Evolutionary conservation across 2,797 vertebrate genomes (phyloP), one percentile per base, ranked within the genome.

Genomic region (Halcyon chelicuti): DNA sequence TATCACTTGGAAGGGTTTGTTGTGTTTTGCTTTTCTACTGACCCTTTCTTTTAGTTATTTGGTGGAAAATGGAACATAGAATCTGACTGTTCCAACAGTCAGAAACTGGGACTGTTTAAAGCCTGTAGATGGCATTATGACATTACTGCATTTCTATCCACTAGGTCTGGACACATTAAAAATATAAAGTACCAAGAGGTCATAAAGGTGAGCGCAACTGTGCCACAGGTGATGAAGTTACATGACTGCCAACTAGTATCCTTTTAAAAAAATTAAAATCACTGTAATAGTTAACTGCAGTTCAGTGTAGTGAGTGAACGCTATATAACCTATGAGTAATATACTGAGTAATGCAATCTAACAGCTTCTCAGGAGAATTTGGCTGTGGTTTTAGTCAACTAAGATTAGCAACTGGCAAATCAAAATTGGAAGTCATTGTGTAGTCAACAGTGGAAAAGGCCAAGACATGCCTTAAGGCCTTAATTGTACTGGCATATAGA

Each of bases 91-190:
- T 39, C 37, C 37, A 39, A 39, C 37, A 39, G 37, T 39, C 37
- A 39, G 37, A 84, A 96, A 94, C 20, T 33, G 58, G 31, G 55
- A 67, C 66, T 39, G 3, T 80, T 87, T 58, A 54, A 68, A 79
- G 35, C 93, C 95, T 96, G 95, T 96, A 97, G 96, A 81, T 95
- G 95, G 95, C 96, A 95, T 96, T 95, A 91, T 63, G 94, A 60
- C 76, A 94, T 94, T 68, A 60, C 76, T 61, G 13, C 82, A 84
- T 95, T 93, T 86, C 42, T 82, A 57, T 44, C 67, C 66, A 70
- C 66, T 82, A 25, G 29, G 61, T 92, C 31, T 73, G 82, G 79
- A 74, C 39, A 70, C 39, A 63, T 76, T 57, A 77, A 94, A 91
- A 86, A 70, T 63, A 63, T 35, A 35, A 86, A 88, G 60, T 62